These are phyloP conservation scores for Drosophila sulfurigaster DNA, from an alignment of 1,140 invertebrate genomes.

Conservation along the genomic window DNA sequence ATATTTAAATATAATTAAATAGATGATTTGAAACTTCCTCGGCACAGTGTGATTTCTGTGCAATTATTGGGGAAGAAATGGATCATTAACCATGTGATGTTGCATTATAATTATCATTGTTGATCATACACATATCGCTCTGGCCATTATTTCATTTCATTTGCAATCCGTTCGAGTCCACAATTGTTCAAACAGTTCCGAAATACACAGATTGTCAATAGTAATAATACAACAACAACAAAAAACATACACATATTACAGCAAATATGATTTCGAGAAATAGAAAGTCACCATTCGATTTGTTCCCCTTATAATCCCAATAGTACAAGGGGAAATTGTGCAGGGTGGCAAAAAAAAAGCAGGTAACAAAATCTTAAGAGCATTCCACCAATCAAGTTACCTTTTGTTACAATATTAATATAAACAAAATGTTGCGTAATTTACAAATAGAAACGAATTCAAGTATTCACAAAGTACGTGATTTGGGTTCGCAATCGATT, in stretches of 20 bases:
- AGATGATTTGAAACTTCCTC: slow-evolving; percentile 19
- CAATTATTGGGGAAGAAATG: slow-evolving; percentile 10
- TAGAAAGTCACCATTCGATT: background rate
- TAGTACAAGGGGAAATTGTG: background rate
- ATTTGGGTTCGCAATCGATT: slow-evolving; percentile 7
- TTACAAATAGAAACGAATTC: slow-evolving; percentile 23
- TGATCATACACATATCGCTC: slow-evolving; percentile 1
- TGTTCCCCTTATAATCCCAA: background rate
- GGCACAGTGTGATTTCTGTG: slow-evolving; percentile 7
- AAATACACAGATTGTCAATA: slow-evolving; percentile 13
- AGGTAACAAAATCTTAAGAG: background rate
- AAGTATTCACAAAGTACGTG: slow-evolving; percentile 14
- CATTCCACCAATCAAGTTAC: background rate
- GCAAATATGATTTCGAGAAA: background rate
- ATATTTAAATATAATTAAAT: slow-evolving; percentile 14
- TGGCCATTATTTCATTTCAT: background rate
- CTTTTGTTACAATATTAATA: background rate
- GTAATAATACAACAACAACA: background rate
- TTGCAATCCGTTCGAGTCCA: background rate
- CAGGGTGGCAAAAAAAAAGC: background rate
- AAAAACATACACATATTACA: too few relatives aligned
- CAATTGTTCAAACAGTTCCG: slow-evolving; percentile 10
- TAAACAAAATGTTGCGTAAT: slow-evolving; percentile 26
- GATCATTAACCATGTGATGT: slow-evolving; percentile 1
- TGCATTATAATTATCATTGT: slow-evolving; percentile 13